Conservation (phyloP, 2,888 invertebrate species). For the Amblyteles armatorius region DNA sequence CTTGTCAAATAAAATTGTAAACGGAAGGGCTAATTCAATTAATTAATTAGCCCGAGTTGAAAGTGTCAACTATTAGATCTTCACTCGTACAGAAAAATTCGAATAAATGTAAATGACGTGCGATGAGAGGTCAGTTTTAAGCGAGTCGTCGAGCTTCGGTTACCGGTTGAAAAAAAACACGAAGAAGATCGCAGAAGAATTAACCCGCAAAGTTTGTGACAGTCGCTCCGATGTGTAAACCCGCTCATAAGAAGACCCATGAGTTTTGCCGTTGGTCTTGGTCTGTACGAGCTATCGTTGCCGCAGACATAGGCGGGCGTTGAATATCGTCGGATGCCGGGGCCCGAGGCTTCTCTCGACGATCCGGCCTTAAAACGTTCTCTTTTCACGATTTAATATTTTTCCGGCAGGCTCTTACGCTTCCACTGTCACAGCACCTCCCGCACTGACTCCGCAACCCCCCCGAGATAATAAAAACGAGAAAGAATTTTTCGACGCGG, state of each 20-base stretch:
- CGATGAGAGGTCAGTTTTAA: not conserved
- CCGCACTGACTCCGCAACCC: not conserved
- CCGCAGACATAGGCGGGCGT: constrained; percentile 31
- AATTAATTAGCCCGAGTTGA: too few relatives aligned
- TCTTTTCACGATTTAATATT: constrained; percentile 65
- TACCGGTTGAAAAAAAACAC: too few relatives aligned
- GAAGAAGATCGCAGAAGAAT: not conserved
- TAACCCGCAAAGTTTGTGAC: not conserved
- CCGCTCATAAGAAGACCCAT: too few relatives aligned
- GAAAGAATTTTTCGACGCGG: constrained; percentile 36
- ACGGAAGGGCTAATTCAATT: too few relatives aligned
- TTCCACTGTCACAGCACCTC: constrained; percentile 32
- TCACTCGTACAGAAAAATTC: too few relatives aligned
- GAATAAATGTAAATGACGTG: not conserved
- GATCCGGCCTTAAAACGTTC: constrained; percentile 65
- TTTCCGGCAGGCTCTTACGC: constrained; percentile 54
- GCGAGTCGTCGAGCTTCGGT: not conserved
- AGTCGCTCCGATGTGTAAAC: not conserved
- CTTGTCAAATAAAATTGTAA: too few relatives aligned
- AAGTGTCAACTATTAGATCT: too few relatives aligned
- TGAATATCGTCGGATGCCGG: constrained; percentile 45
- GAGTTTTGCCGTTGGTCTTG: constrained; percentile 7
- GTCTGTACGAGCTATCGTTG: constrained; percentile 46
- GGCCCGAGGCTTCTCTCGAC: constrained; percentile 53
- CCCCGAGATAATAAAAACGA: constrained; percentile 59